Evolutionary conservation across 2,888 invertebrate species (phyloP), one percentile per base, ranked within the genome.

Genomic region (Xestia c-nigrum): DNA sequence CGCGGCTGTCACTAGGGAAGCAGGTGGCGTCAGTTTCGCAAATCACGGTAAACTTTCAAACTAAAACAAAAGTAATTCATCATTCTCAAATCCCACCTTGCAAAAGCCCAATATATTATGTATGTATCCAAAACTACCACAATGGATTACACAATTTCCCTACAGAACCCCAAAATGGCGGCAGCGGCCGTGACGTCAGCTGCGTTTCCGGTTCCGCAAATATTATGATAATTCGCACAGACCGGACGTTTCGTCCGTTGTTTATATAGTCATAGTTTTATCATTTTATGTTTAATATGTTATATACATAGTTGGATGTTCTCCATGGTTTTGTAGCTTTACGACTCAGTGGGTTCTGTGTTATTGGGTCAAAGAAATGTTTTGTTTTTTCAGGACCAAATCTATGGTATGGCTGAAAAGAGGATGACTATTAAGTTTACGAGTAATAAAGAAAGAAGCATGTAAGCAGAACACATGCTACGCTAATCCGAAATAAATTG

Each of bases 171-270:
- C 72, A 86, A 87, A 77, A 78, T 77, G 76, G 74, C 71, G 88
- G 85, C 87, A 85, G 74, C 81, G 77, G 81, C 83, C 69, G 85
- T 88, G 88, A 85, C 89, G 90, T 89, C 89, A 85, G 79, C 80
- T 77, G 80, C 79, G 85, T 80, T 87, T 90, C 90, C 90, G 85
- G 85, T 85, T 88, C 88, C 90, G 90, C 87, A 89, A 90, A 90
- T 88, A 88, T 88, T 90, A 90, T 90, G 90, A 90, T 90, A 90
- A 90, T 90, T 90, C 84, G 81, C 80, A 65, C 81, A 75, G 87
- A 82, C 87, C 88, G 87, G 88, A 86, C 81, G 86, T 70, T 76
- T 55, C 63, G 78, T 67, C 76, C 72, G 80, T 85, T 85, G 85
- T 88, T 85, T 88, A 88, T 86, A 83, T 80, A 84, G 79, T 80